phyloP scores from a whole-genome alignment of 2,797 vertebrate genomes.

The Amblyopsis hoosieri region DNA sequence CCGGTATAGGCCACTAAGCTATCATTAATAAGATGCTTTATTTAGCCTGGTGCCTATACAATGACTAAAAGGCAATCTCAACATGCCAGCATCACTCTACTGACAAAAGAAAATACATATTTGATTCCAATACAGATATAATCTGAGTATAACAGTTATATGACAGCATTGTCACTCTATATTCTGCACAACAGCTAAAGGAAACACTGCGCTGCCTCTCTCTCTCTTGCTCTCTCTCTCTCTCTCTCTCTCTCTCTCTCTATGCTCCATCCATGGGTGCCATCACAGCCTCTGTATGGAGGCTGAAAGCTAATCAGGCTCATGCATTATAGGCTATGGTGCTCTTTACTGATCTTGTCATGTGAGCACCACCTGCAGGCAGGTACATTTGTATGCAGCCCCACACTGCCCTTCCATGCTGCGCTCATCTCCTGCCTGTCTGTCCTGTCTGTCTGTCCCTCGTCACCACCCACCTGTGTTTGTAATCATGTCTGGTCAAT shows the following conservation, averaged over 20 bases:
- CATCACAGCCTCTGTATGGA: slow-evolving; percentile 14
- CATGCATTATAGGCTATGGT: slow-evolving; percentile 36
- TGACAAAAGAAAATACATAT: too few relatives aligned
- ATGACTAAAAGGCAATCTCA: too few relatives aligned
- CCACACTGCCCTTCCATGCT: background rate
- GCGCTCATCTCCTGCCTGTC: slow-evolving; percentile 16
- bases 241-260: slow-evolving; percentile 27
- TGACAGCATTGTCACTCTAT: too few relatives aligned
- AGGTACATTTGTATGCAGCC: slow-evolving; percentile 23
- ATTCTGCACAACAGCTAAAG: too few relatives aligned
- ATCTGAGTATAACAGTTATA: too few relatives aligned
- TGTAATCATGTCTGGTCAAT: background rate
- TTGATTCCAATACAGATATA: background rate
- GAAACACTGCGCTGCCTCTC: background rate
- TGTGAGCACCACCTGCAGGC: slow-evolving; percentile 15
- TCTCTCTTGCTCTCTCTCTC: slow-evolving; percentile 8
- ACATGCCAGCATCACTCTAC: too few relatives aligned
- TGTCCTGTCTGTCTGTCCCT: slow-evolving; percentile 29
- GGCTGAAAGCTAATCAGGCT: slow-evolving; percentile 64
- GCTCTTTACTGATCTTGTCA: slow-evolving; percentile 41
- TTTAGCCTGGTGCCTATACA: too few relatives aligned
- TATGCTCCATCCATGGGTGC: background rate
- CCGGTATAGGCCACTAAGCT: too few relatives aligned
- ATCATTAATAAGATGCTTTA: too few relatives aligned
- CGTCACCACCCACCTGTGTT: slow-evolving; percentile 11